These are phyloP conservation scores for Stichopus horrens DNA, from an alignment of 53 echinoderm and acorn worm genomes.

Conservation along the genomic window DNA sequence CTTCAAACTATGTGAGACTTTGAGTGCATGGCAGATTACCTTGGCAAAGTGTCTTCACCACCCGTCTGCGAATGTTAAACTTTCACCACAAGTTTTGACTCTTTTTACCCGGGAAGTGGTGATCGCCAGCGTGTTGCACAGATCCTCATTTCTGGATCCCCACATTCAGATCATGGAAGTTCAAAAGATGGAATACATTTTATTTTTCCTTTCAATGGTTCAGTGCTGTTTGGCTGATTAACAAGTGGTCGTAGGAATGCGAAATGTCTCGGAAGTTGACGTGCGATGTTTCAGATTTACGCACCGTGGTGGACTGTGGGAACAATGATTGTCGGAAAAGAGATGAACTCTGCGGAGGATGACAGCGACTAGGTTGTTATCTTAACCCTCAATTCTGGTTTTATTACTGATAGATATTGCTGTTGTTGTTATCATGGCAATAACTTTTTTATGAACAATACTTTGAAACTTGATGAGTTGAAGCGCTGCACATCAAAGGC, in stretches of 20 bases:
- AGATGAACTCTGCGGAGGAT: not conserved
- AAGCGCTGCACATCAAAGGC: constrained; percentile 2
- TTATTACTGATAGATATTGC: constrained; percentile 9
- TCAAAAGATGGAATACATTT: too few relatives aligned
- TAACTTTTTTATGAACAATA: constrained; percentile 1
- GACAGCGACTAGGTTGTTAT: not conserved
- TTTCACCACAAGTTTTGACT: too few relatives aligned
- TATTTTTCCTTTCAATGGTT: too few relatives aligned
- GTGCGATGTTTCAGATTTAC: not conserved
- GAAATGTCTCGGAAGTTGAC: not conserved
- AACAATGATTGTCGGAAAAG: not conserved
- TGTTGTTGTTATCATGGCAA: not conserved
- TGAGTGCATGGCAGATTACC: too few relatives aligned
- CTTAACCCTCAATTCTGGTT: not conserved
- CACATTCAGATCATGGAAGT: too few relatives aligned
- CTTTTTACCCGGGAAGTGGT: too few relatives aligned
- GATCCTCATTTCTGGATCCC: too few relatives aligned
- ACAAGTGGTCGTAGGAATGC: not conserved
- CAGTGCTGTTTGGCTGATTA: not conserved
- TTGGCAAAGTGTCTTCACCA: too few relatives aligned
- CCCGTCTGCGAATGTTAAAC: too few relatives aligned
- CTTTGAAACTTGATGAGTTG: not conserved
- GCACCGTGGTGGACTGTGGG: too few relatives aligned
- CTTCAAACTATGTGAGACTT: too few relatives aligned
- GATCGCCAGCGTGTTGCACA: too few relatives aligned